Conservation (phyloP, 1,140 invertebrate genomes). For the Plutomurus gul region DNA sequence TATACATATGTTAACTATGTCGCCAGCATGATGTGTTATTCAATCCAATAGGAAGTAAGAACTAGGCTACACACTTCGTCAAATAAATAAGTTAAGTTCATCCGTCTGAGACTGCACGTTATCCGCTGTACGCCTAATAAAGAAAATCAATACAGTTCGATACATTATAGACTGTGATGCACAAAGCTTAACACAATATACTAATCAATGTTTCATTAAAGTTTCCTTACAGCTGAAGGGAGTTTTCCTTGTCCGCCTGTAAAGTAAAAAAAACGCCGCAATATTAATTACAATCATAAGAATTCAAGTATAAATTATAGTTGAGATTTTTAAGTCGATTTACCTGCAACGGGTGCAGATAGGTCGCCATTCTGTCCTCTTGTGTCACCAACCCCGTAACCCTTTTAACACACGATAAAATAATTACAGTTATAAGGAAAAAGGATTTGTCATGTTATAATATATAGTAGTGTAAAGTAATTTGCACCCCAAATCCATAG, state of each 20-base stretch:
- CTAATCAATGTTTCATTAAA: no score
- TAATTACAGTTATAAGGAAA: not conserved
- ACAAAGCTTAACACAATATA: no score
- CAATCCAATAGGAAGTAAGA: not conserved
- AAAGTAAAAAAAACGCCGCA: not conserved
- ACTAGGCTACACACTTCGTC: not conserved
- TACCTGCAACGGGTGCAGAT: no score
- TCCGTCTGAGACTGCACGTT: not conserved
- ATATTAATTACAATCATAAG: not conserved
- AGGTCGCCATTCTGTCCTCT: no score
- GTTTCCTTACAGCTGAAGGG: conserved; percentile 40
- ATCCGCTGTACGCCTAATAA: not conserved
- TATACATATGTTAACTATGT: not conserved
- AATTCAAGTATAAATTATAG: not conserved
- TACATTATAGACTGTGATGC: no score
- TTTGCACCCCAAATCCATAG: conserved; percentile 25
- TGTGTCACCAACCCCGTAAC: no score
- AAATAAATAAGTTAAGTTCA: conserved; percentile 22
- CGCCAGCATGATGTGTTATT: not conserved
- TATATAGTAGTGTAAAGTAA: not conserved
- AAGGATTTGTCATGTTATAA: not conserved
- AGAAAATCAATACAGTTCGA: no score
- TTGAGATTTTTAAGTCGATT: no score
- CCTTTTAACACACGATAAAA: no score
- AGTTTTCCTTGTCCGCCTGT: conserved; percentile 48